Evolutionary conservation across 1,140 invertebrate genomes (phyloP).

Genomic region (Drosophila paulistorum): DNA sequence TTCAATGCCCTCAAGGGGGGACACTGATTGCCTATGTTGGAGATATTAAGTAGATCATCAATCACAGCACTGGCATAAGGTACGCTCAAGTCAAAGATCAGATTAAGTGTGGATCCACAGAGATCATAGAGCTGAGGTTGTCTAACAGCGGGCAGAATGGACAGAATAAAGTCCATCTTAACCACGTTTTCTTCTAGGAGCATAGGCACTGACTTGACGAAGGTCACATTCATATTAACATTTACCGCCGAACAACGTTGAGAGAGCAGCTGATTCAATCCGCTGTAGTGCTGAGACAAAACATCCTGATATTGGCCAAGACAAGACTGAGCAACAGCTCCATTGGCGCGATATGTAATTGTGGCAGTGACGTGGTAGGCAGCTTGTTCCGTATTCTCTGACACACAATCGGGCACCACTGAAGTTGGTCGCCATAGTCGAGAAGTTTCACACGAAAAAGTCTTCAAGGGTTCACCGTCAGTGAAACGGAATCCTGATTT

Average conservation of each 20-base stretch:
- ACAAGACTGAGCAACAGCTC: constrained; percentile 92
- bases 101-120: constrained; percentile 95
- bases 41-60: constrained; percentile 94
- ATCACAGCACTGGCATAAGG: constrained; percentile 96
- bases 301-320: constrained; percentile 93
- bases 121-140: constrained; percentile 96
- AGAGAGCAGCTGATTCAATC: constrained; percentile 92
- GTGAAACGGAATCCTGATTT: constrained; percentile 96
- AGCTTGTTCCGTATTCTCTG: constrained; percentile 96
- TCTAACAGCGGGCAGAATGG: constrained; percentile 93
- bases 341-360: constrained; percentile 95
- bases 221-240: constrained; percentile 96
- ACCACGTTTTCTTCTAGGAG: constrained; percentile 93
- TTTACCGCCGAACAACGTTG: constrained; percentile 96
- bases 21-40: constrained; percentile 94
- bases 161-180: constrained; percentile 93
- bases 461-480: constrained; percentile 93
- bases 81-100: constrained; percentile 97
- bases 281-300: constrained; percentile 91
- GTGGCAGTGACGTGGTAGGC: constrained; percentile 95
- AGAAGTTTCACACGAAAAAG: constrained; percentile 91
- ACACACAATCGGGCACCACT: constrained; percentile 96
- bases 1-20: constrained; percentile 93
- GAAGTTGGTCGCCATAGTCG: constrained; percentile 92
- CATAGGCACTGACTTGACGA: constrained; percentile 90